Evolutionary conservation across 2,888 invertebrate genomes (phyloP).

Genomic region (Tuberolachnus salignus): DNA sequence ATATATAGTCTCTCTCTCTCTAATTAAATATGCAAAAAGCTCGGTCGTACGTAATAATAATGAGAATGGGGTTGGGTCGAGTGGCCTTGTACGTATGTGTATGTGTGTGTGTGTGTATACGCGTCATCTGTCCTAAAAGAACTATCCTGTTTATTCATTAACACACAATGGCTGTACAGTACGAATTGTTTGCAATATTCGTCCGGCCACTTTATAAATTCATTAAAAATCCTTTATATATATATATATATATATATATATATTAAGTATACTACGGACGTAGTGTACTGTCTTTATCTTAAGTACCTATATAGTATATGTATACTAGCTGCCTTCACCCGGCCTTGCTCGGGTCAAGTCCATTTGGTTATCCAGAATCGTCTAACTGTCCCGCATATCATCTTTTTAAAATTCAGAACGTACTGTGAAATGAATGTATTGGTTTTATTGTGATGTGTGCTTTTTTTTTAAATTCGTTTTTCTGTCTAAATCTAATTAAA

Average conservation of each 20-base stretch:
- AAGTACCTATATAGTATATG: too few species aligned
- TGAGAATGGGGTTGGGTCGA: slow-evolving; percentile 12
- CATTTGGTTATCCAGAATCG: too few species aligned
- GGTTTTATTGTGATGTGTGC: too few species aligned
- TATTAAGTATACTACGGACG: too few species aligned
- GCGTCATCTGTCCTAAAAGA: slow-evolving; percentile 1
- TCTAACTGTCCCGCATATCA: too few species aligned
- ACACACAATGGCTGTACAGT: neutral
- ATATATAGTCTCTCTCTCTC: neutral
- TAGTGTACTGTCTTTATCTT: too few species aligned
- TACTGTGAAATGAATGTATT: too few species aligned
- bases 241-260: neutral
- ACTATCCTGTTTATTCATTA: slow-evolving; percentile 15
- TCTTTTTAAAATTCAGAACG: too few species aligned
- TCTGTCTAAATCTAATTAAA: too few species aligned
- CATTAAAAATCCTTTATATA: neutral
- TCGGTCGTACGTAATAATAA: slow-evolving; percentile 28
- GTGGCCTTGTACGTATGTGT: neutral
- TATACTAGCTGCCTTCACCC: too few species aligned
- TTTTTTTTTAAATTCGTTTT: too few species aligned
- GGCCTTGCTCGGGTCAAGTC: too few species aligned
- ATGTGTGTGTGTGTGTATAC: neutral
- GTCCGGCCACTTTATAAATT: neutral
- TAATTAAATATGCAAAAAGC: slow-evolving; percentile 41
- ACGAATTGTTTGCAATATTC: neutral